These are phyloP conservation scores for Eubucco bourcierii DNA, from an alignment of 2,113 vertebrate species.

Conservation along the genomic window DNA sequence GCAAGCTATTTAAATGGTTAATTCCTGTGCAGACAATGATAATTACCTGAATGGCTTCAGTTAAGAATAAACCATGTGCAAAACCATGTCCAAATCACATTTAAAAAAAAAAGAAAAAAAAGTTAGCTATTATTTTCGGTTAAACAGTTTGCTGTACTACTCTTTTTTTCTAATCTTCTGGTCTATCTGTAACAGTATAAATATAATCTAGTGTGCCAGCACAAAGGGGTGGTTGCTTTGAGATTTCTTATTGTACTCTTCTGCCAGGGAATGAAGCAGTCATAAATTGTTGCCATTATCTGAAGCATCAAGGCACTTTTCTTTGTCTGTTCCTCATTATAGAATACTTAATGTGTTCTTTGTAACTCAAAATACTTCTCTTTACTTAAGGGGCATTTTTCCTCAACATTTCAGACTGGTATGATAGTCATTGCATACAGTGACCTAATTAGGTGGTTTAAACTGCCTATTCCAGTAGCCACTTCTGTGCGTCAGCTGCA, in stretches of 20 bases:
- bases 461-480: neutral
- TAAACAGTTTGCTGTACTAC: conserved; percentile 54
- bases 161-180: conserved; percentile 43
- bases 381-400: neutral
- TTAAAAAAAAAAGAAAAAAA: neutral
- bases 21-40: conserved; percentile 34
- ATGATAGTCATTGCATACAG: neutral
- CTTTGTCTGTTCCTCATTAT: conserved; percentile 51
- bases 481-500: neutral
- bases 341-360: conserved; percentile 11
- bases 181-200: conserved; percentile 55
- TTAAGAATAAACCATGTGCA: conserved; percentile 28
- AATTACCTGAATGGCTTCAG: conserved; percentile 52
- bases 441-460: neutral
- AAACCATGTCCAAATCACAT: conserved; percentile 24
- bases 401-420: neutral
- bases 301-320: conserved; percentile 57
- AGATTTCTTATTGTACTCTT: conserved; percentile 55
- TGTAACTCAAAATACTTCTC: neutral
- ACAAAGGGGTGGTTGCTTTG: conserved; percentile 61
- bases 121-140: conserved; percentile 22
- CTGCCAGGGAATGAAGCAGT: conserved; percentile 52
- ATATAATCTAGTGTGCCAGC: conserved; percentile 46
- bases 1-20: neutral
- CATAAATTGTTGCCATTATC: conserved; percentile 67